Conservation (phyloP, 2,113 vertebrate genomes). For the Cyprichromis sp. region DNA sequence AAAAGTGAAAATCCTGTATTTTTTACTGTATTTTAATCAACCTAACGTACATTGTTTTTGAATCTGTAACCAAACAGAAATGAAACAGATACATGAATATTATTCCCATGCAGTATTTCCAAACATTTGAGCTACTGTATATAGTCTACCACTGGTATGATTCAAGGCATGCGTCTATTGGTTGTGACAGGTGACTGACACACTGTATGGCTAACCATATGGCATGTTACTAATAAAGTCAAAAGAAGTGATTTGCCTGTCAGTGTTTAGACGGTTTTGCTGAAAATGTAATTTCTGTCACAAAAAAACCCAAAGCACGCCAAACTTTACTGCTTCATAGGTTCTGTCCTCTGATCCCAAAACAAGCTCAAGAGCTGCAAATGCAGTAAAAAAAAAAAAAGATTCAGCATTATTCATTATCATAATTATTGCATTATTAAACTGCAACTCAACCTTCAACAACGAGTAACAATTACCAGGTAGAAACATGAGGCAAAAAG, state of each 20-base stretch:
- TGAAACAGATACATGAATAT: neutral
- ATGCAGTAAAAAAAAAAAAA: neutral
- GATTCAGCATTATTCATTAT: neutral
- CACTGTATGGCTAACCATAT: neutral
- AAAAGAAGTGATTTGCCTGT: neutral
- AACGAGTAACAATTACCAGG: neutral
- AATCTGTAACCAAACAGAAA: neutral
- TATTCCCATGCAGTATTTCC: neutral
- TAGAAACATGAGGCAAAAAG: neutral
- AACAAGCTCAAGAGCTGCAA: neutral
- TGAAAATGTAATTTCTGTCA: neutral
- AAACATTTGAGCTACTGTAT: neutral
- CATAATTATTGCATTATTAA: neutral
- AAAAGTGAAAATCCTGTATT: neutral
- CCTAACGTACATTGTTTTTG: neutral
- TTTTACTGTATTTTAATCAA: neutral
- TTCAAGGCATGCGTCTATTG: neutral
- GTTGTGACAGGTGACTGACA: neutral
- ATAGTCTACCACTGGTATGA: neutral
- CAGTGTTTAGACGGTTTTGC: neutral
- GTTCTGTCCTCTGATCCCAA: neutral
- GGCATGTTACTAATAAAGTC: neutral
- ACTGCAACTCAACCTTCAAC: neutral
- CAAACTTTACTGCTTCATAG: neutral
- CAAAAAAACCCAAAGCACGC: fast-evolving